Percentiles rank a stretch among this genome's conserved stretches.
These are phyloP conservation scores for Ectropis crepuscularia DNA, from an alignment of 2,888 invertebrate genomes.

Conservation along the genomic window DNA sequence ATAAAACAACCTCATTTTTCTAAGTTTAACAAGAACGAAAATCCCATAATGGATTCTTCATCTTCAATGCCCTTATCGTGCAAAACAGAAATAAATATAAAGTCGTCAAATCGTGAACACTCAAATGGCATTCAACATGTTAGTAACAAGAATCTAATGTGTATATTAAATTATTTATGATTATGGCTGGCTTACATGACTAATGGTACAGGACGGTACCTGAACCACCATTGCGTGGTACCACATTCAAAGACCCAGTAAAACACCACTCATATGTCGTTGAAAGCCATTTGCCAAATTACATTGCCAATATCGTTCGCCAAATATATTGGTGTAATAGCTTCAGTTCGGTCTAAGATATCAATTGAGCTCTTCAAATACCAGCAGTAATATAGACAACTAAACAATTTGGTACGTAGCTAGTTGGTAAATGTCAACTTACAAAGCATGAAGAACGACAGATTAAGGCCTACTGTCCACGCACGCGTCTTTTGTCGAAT, in stretches of 20 bases:
- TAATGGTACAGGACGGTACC: constrained; percentile 21
- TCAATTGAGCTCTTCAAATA: no score
- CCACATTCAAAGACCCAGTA: constrained; percentile 9
- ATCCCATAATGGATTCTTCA: no score
- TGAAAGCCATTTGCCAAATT: constrained; percentile 10
- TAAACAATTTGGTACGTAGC: no score
- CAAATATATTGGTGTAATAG: constrained; percentile 1
- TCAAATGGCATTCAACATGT: constrained; percentile 3
- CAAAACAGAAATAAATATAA: neutral
- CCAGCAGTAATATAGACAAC: no score
- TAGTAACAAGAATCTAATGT: constrained; percentile 1
- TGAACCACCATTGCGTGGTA: constrained; percentile 17
- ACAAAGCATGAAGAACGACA: no score
- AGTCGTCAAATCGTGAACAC: constrained; percentile 3
- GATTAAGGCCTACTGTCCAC: no score
- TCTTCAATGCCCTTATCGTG: neutral
- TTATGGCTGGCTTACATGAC: constrained; percentile 8
- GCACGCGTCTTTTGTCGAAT: no score
- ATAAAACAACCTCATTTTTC: no score
- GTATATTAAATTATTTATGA: constrained; percentile 12
- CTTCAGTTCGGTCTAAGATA: neutral
- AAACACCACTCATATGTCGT: constrained; percentile 16
- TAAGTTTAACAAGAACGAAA: no score
- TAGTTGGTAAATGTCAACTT: no score
- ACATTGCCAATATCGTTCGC: neutral